Evolutionary conservation across 2,888 invertebrate species (phyloP).

Genomic region (Trachelus stipa): DNA sequence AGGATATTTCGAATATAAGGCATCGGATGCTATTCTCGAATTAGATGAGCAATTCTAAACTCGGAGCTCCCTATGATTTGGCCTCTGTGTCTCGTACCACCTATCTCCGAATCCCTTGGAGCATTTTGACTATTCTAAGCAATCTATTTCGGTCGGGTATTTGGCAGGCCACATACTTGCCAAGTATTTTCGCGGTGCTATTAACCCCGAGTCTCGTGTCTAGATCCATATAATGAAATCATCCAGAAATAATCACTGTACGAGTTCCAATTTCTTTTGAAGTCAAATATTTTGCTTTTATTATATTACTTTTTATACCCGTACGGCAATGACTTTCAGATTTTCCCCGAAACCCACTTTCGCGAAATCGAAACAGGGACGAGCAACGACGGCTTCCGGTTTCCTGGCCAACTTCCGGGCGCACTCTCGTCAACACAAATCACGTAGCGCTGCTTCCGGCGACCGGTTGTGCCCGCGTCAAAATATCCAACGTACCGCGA

Average conservation of each 20-base stretch:
- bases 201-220: slow-evolving; percentile 42
- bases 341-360: slow-evolving; percentile 40
- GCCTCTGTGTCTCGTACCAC: neutral
- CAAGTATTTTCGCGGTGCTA: slow-evolving; percentile 55
- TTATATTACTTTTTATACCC: neutral
- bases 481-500: neutral
- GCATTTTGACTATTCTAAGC: neutral
- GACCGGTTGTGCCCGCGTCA: slow-evolving; percentile 12
- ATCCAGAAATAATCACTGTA: neutral
- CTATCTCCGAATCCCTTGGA: slow-evolving; percentile 6
- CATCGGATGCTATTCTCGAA: neutral
- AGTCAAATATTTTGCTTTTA: neutral
- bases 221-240: neutral
- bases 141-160: slow-evolving; percentile 53
- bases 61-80: neutral
- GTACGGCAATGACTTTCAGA: neutral
- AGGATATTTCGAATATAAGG: neutral
- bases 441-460: slow-evolving; percentile 50
- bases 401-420: slow-evolving; percentile 48
- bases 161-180: slow-evolving; percentile 53
- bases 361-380: slow-evolving; percentile 32
- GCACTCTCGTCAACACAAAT: slow-evolving; percentile 47
- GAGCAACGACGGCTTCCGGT: slow-evolving; percentile 42
- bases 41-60: neutral
- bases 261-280: neutral